Conservation (phyloP, 2,113 vertebrate genomes). For the Anseranas semipalmata region DNA sequence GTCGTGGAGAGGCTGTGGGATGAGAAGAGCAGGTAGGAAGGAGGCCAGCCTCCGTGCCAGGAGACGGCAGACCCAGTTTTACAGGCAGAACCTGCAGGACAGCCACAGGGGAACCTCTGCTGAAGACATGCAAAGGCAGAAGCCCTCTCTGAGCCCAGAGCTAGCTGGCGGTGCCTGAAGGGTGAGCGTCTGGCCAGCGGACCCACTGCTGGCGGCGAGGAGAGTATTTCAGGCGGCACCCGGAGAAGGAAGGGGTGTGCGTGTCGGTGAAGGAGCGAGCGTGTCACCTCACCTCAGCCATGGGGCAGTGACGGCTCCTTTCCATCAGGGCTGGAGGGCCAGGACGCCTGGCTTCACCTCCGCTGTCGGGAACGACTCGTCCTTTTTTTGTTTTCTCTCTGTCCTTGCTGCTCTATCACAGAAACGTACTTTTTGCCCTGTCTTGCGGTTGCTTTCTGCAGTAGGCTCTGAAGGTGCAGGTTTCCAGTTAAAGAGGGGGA, state of each 20-base stretch:
- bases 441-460: background rate
- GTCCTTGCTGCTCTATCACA: background rate
- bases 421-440: background rate
- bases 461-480: background rate
- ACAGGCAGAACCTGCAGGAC: conserved; percentile 57
- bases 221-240: background rate
- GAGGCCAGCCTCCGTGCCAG: background rate
- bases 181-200: background rate
- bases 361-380: background rate
- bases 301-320: background rate
- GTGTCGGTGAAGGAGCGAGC: background rate
- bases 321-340: background rate
- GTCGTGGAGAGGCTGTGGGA: conserved; percentile 14
- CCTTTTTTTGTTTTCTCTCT: rapidly evolving
- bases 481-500: background rate
- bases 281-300: background rate
- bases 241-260: background rate
- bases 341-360: background rate
- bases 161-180: background rate
- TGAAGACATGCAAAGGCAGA: conserved; percentile 30
- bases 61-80: conserved; percentile 10
- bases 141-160: background rate
- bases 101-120: background rate
- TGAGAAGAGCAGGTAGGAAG: background rate
- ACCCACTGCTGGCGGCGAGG: background rate